Conservation (phyloP, 2,888 invertebrate species). For the Phrixothrix hirtus region DNA sequence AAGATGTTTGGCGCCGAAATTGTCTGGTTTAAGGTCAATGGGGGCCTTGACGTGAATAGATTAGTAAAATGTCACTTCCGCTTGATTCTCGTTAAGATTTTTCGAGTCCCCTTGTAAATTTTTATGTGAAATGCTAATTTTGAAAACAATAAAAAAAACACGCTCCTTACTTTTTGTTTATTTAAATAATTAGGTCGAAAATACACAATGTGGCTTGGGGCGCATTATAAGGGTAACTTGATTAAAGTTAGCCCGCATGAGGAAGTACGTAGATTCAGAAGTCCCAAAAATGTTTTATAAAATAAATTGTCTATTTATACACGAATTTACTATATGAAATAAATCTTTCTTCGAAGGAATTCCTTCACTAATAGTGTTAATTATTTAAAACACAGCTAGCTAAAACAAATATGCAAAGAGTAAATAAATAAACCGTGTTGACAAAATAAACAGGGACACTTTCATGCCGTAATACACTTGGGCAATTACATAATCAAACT, state of each 20-base stretch:
- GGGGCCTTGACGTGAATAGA: conserved; percentile 30
- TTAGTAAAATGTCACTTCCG: conserved; percentile 32
- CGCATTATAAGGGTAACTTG: neutral
- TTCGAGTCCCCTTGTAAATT: conserved; percentile 2
- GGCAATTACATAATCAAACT: too few species aligned
- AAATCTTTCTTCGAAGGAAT: too few species aligned
- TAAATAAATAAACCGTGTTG: too few species aligned
- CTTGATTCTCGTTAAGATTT: conserved; percentile 15
- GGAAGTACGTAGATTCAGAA: neutral
- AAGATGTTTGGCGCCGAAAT: conserved; percentile 29
- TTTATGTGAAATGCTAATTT: conserved; percentile 31
- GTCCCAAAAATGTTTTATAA: conserved; percentile 5
- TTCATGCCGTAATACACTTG: too few species aligned
- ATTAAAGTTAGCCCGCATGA: conserved; percentile 10
- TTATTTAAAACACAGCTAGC: too few species aligned
- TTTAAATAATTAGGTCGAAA: too few species aligned
- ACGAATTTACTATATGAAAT: too few species aligned
- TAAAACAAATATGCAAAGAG: too few species aligned
- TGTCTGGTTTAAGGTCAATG: conserved; percentile 30
- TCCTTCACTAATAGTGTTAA: too few species aligned
- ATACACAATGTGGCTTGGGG: conserved; percentile 1
- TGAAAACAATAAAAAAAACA: neutral
- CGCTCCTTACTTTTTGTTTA: too few species aligned
- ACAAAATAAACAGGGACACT: too few species aligned
- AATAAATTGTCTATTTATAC: too few species aligned